Evolutionary conservation across 2,888 invertebrate genomes (phyloP).

Genomic region (Lasioglossum lativentre): DNA sequence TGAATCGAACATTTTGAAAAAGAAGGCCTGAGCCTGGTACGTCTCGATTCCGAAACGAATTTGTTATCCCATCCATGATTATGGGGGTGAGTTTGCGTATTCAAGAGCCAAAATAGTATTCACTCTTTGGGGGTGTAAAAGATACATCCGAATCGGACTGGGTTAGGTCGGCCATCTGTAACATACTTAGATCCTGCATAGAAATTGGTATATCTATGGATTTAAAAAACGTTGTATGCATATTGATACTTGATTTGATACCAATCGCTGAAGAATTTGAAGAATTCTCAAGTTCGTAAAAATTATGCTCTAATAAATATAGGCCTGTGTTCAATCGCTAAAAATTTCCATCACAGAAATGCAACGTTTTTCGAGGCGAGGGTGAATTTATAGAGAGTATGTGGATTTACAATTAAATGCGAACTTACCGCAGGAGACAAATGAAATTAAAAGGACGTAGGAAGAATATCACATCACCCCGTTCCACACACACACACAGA

Average conservation of each 20-base stretch:
- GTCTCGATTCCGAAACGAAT: neutral
- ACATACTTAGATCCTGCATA: no score
- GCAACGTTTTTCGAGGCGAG: no score
- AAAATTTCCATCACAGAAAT: no score
- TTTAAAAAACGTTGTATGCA: no score
- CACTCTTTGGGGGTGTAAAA: neutral
- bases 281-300: neutral
- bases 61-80: neutral
- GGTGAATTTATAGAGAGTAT: no score
- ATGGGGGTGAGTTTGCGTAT: neutral
- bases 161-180: no score
- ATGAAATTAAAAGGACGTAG: neutral
- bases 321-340: no score
- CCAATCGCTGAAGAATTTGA: neutral
- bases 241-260: no score
- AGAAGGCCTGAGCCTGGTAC: neutral
- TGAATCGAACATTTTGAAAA: neutral
- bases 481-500: neutral
- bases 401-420: no score
- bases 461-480: neutral
- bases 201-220: no score
- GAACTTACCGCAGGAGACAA: no score
- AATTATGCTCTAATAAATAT: neutral
- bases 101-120: no score
- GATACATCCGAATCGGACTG: neutral